Conservation (phyloP, 2,888 invertebrate species). For the Rutpela maculata region DNA sequence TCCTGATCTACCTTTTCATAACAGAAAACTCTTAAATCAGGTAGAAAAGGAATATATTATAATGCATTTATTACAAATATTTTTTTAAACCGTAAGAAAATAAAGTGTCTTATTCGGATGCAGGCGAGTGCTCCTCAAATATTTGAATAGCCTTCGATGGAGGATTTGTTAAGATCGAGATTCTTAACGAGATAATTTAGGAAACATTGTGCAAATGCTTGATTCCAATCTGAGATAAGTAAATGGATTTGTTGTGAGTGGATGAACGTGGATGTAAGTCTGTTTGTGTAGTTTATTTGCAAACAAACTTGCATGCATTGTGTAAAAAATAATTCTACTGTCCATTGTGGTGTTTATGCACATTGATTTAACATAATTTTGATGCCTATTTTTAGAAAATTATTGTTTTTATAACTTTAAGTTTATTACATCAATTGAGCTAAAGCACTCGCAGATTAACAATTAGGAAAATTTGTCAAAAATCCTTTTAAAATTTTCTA, state of each 20-base stretch:
- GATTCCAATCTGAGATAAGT: constrained; percentile 52
- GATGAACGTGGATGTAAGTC: constrained; percentile 42
- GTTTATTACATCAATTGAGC: too few relatives aligned
- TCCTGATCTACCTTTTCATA: constrained; percentile 53
- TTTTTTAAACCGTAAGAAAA: constrained; percentile 51
- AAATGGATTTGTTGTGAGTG: constrained; percentile 54
- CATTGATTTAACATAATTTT: too few relatives aligned
- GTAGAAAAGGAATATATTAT: constrained; percentile 58
- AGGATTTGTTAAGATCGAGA: constrained; percentile 54
- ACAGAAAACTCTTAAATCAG: constrained; percentile 54
- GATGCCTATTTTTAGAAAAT: too few relatives aligned
- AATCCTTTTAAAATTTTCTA: too few relatives aligned
- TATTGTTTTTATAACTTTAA: too few relatives aligned
- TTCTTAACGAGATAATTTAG: constrained; percentile 56
- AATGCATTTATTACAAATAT: constrained; percentile 59
- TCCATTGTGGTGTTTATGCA: not conserved
- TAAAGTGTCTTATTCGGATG: constrained; percentile 44
- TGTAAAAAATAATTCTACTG: not conserved
- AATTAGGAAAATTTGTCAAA: too few relatives aligned
- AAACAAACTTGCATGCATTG: not conserved
- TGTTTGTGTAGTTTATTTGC: constrained; percentile 44
- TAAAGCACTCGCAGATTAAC: too few relatives aligned
- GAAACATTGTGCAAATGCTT: constrained; percentile 63
- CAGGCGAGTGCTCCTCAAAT: constrained; percentile 12
- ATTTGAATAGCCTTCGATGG: constrained; percentile 43